These are phyloP conservation scores for Myotis lucifugus DNA, from an alignment of 2,113 vertebrate species.

Conservation along the genomic window DNA sequence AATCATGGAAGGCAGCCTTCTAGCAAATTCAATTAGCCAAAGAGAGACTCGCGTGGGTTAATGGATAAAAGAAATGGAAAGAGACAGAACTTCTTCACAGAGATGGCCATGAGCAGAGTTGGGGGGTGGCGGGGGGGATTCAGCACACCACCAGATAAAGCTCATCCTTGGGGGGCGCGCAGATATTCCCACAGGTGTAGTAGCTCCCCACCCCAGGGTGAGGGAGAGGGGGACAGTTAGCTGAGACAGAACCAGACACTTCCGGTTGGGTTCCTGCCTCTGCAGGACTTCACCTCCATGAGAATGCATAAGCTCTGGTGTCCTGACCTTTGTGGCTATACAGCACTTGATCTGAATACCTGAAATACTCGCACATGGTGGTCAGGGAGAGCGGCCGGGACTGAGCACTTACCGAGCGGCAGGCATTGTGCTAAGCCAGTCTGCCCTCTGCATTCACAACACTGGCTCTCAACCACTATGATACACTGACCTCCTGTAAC, in stretches of 20 bases:
- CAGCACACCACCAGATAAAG: background rate
- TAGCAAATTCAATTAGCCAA: slow-evolving; percentile 69
- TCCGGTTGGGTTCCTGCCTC: background rate
- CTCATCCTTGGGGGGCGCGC: background rate
- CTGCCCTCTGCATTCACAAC: background rate
- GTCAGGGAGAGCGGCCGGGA: background rate
- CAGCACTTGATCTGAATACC: background rate
- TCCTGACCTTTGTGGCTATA: background rate
- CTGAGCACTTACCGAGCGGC: background rate
- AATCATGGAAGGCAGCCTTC: slow-evolving; percentile 73
- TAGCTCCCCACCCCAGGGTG: background rate
- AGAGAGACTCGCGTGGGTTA: background rate
- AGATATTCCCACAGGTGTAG: background rate
- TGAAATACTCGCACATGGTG: background rate
- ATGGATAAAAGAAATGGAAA: slow-evolving; percentile 68
- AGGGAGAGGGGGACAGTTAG: background rate
- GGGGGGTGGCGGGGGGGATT: background rate
- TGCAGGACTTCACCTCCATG: background rate
- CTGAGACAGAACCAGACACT: background rate
- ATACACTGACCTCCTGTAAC: background rate
- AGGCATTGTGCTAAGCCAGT: background rate
- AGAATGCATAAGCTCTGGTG: background rate
- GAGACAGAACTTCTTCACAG: slow-evolving; percentile 58
- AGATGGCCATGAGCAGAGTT: background rate
- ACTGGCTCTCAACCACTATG: background rate